Conservation (phyloP, 2,113 vertebrate species). For the Trematomus loennbergii region DNA sequence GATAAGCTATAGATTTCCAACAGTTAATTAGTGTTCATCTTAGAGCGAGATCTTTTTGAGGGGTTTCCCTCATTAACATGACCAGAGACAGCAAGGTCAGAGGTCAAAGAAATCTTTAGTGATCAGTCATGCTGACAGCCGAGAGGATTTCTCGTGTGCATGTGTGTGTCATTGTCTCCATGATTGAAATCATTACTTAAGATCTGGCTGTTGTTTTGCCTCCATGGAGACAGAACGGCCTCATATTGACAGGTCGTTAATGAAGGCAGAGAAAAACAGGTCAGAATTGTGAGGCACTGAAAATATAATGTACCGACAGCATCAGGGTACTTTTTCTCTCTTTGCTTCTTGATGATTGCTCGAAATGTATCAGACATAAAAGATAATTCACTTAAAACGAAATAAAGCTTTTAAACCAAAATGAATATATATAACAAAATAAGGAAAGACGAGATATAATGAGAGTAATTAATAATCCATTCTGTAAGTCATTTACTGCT, state of each 20-base stretch:
- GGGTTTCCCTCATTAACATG: slow-evolving; percentile 2
- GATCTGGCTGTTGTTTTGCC: slow-evolving; percentile 43
- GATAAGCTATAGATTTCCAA: slow-evolving; percentile 22
- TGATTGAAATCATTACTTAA: slow-evolving; percentile 54
- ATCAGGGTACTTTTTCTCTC: background rate
- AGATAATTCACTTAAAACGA: background rate
- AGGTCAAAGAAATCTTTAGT: slow-evolving; percentile 34
- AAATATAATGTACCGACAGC: background rate
- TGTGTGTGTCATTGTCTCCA: slow-evolving; percentile 23
- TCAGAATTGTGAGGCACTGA: background rate
- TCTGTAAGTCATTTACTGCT: background rate
- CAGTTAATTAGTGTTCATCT: slow-evolving; percentile 20
- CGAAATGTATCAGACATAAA: background rate
- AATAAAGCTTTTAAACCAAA: background rate
- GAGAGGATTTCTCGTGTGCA: background rate
- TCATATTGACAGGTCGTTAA: slow-evolving; percentile 23
- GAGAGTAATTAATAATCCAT: background rate
- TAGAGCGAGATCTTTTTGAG: slow-evolving; percentile 5
- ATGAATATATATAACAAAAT: background rate
- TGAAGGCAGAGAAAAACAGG: slow-evolving; percentile 7
- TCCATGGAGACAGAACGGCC: slow-evolving; percentile 37
- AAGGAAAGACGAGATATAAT: background rate
- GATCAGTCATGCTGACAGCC: slow-evolving; percentile 30
- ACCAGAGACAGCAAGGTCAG: background rate
- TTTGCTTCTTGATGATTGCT: background rate